Conservation (phyloP, 1,140 invertebrate species). For the Brachionus asplanchnoidis region DNA sequence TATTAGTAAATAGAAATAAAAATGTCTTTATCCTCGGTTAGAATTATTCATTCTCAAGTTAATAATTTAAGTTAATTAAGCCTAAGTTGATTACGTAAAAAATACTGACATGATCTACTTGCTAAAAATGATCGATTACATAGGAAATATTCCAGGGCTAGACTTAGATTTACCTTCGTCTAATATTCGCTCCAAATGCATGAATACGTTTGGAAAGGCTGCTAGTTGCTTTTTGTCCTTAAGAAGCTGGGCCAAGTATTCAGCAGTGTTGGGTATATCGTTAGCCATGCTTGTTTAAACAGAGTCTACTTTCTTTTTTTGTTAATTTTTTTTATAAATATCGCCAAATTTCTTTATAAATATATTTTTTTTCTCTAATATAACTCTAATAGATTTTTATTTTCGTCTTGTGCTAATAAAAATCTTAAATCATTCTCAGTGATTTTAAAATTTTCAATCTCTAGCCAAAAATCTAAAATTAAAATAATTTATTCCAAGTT, state of each 20-base stretch:
- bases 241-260: slow-evolving; percentile 98
- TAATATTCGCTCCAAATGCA: slow-evolving; percentile 94
- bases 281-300: neutral
- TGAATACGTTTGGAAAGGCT: slow-evolving; percentile 97
- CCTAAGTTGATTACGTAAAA: neutral
- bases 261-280: slow-evolving; percentile 55
- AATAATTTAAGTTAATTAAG: neutral
- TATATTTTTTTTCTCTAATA: neutral
- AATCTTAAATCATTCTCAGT: slow-evolving; percentile 37
- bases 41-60: neutral
- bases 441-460: slow-evolving; percentile 2
- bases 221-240: slow-evolving; percentile 99
- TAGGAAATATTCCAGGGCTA: neutral
- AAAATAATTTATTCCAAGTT: slow-evolving; percentile 30
- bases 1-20: neutral
- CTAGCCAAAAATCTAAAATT: neutral
- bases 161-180: slow-evolving; percentile 80
- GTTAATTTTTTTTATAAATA: neutral
- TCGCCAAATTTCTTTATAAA: neutral
- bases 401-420: slow-evolving; percentile 17
- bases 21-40: neutral
- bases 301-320: neutral
- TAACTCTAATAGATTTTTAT: neutral
- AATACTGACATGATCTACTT: neutral
- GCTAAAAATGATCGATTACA: neutral